Evolutionary conservation across 2,113 vertebrate species (phyloP).

Genomic region (Scytalopus superciliaris): DNA sequence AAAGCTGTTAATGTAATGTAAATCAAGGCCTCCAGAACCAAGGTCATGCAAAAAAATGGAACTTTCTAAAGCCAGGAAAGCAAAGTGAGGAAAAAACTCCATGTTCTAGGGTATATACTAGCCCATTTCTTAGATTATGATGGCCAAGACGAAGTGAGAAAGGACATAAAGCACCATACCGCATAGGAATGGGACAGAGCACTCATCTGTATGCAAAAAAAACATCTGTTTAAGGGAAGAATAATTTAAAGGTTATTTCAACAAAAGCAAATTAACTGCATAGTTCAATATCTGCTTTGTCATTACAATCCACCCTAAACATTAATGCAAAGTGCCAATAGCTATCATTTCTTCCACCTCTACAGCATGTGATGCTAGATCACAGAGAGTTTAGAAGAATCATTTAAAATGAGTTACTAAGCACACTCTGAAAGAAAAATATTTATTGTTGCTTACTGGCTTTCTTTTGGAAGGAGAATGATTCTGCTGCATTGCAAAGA

Average conservation of each 20-base stretch:
- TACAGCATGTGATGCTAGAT: not conserved
- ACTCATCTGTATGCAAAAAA: not conserved
- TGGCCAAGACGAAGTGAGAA: not conserved
- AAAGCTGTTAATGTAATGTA: conserved; percentile 43
- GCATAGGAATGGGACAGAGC: not conserved
- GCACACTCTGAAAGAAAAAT: not conserved
- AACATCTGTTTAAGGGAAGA: conserved; percentile 3
- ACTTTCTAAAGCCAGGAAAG: conserved; percentile 8
- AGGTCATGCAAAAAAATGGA: conserved; percentile 15
- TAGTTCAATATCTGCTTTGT: conserved; percentile 29
- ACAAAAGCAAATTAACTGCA: conserved; percentile 21
- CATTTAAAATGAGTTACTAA: conserved; percentile 29
- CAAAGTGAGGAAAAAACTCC: not conserved
- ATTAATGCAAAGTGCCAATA: conserved; percentile 11
- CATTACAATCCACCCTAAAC: conserved; percentile 22
- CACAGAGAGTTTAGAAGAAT: not conserved
- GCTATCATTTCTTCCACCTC: not conserved
- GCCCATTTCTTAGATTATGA: not conserved
- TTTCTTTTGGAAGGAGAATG: not conserved
- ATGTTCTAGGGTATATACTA: not conserved
- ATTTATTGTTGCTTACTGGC: not conserved
- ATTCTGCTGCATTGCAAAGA: not conserved
- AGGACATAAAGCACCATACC: not conserved
- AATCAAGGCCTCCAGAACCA: conserved; percentile 36
- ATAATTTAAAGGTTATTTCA: conserved; percentile 54